These are phyloP conservation scores for Cyphomyrus plagiostoma DNA, from an alignment of 2,113 vertebrate genomes.

Conservation along the genomic window DNA sequence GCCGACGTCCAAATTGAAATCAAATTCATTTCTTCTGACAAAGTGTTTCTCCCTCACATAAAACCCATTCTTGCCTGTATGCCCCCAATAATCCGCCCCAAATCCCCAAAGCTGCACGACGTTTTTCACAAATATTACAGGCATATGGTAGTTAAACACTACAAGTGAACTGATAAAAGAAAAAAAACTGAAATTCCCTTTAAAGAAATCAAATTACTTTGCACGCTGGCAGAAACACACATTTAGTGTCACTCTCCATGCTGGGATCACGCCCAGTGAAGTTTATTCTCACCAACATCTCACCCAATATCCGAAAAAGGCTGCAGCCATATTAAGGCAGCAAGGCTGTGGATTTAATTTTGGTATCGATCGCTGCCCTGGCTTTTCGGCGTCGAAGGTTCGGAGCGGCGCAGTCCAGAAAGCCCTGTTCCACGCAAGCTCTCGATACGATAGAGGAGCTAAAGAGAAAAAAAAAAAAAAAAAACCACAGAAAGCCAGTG, in stretches of 20 bases:
- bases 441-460: not conserved
- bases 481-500: not conserved
- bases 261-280: not conserved
- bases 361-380: constrained; percentile 32
- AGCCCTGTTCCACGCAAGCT: not conserved
- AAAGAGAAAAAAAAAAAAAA: not conserved
- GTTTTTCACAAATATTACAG: not conserved
- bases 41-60: not conserved
- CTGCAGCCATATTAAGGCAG: constrained; percentile 27
- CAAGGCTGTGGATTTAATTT: constrained; percentile 32
- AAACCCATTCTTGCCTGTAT: not conserved
- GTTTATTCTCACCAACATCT: not conserved
- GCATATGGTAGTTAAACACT: not conserved
- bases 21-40: not conserved
- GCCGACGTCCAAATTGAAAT: not conserved
- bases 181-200: not conserved
- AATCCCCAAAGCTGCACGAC: not conserved
- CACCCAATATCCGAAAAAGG: not conserved
- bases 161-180: not conserved
- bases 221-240: not conserved
- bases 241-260: not conserved
- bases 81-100: not conserved
- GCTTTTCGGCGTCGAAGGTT: constrained; percentile 34
- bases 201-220: not conserved
- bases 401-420: constrained; percentile 7